A percentile compares a stretch with the other conserved stretches of the same genome.
Evolutionary conservation across 2,888 invertebrate genomes (phyloP).

Genomic region (Hedychridium roseum): DNA sequence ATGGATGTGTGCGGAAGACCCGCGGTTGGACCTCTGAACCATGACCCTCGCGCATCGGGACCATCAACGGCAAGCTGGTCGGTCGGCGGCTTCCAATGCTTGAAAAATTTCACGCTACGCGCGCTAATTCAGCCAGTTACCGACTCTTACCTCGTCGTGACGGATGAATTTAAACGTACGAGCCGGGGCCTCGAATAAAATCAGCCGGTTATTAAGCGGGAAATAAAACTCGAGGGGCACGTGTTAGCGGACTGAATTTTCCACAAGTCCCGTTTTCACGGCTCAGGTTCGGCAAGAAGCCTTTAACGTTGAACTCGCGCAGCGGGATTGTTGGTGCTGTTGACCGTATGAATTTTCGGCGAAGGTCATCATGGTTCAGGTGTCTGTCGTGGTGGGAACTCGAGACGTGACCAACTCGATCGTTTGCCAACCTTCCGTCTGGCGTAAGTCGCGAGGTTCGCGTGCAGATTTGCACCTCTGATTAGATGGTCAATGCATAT

Average conservation of each 20-base stretch:
- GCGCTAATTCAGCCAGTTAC: slow-evolving; percentile 32
- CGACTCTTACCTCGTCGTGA: neutral
- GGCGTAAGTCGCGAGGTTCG: slow-evolving; percentile 11
- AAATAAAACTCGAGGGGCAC: too few species aligned
- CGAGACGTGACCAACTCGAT: slow-evolving; percentile 44
- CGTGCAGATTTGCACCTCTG: slow-evolving; percentile 19
- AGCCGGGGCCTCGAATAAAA: too few species aligned
- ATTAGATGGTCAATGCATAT: slow-evolving; percentile 28
- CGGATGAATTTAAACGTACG: too few species aligned
- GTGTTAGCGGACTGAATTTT: too few species aligned
- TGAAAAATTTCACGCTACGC: slow-evolving; percentile 41
- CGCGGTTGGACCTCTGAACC: slow-evolving; percentile 49
- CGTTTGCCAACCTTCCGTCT: slow-evolving; percentile 20
- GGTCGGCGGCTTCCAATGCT: slow-evolving; percentile 25
- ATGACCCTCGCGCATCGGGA: slow-evolving; percentile 47
- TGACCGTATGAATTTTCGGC: slow-evolving; percentile 20
- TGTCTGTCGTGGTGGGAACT: slow-evolving; percentile 38
- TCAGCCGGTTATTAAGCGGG: too few species aligned
- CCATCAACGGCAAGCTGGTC: slow-evolving; percentile 33
- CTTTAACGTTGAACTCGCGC: neutral
- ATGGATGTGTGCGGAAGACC: slow-evolving; percentile 51
- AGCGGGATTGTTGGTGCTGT: slow-evolving; percentile 4
- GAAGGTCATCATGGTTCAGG: slow-evolving; percentile 30
- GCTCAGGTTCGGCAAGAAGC: neutral
- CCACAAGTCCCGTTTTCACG: too few species aligned